Conservation (phyloP, 2,888 invertebrate species). For the Eucera pruinosa region DNA sequence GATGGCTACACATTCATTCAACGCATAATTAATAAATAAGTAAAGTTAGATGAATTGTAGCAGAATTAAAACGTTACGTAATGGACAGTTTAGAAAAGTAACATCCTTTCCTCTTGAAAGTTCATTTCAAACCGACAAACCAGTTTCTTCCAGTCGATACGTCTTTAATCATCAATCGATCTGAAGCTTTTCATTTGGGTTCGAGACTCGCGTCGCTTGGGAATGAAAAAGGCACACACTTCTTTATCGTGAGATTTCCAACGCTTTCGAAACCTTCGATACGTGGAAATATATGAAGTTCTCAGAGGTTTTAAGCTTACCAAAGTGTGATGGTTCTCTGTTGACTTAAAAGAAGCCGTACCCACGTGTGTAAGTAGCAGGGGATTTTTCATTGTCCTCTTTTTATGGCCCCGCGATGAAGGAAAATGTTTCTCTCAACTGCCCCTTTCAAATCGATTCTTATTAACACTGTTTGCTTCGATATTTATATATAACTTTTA, state of each 20-base stretch:
- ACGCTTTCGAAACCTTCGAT: conserved; percentile 34
- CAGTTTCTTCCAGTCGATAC: not conserved
- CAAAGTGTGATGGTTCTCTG: conserved; percentile 13
- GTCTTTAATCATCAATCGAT: conserved; percentile 29
- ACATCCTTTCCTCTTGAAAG: not conserved
- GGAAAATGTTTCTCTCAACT: conserved; percentile 1
- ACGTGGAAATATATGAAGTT: conserved; percentile 39
- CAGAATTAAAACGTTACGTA: no score
- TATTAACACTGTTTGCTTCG: not conserved
- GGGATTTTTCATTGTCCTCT: conserved; percentile 28
- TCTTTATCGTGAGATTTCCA: conserved; percentile 20
- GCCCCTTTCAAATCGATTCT: not conserved
- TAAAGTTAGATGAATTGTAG: no score
- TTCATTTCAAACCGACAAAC: not conserved
- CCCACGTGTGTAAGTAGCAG: conserved; percentile 7
- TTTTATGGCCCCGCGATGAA: not conserved
- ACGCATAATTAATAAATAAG: not conserved
- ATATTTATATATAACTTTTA: no score
- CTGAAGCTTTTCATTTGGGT: not conserved
- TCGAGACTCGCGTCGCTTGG: not conserved
- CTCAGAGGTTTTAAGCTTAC: conserved; percentile 22
- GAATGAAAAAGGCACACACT: conserved; percentile 5
- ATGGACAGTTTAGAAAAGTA: no score
- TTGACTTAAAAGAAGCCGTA: conserved; percentile 20
- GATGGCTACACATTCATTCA: not conserved